Evolutionary conservation across 2,888 invertebrate species (phyloP).

Genomic region (Halocaridina rubra): DNA sequence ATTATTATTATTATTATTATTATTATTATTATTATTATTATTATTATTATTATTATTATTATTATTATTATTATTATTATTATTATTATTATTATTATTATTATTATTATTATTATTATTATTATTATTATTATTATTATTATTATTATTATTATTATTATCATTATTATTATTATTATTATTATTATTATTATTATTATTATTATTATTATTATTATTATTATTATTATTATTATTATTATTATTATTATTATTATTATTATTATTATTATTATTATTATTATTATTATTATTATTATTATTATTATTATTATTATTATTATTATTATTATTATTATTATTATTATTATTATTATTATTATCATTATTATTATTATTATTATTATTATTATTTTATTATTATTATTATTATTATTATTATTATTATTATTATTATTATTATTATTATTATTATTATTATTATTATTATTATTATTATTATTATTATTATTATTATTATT

Average conservation of each 20-base stretch:
- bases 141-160: background rate
- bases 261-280: conserved; percentile 6
- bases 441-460: background rate
- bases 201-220: background rate
- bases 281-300: conserved; percentile 11
- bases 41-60: conserved; percentile 9
- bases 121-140: background rate
- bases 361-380: conserved; percentile 3
- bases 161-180: background rate
- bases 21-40: background rate
- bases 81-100: background rate
- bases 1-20: conserved; percentile 7
- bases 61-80: background rate
- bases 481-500: background rate
- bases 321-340: background rate
- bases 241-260: conserved; percentile 2
- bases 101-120: background rate
- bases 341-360: background rate
- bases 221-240: conserved; percentile 2
- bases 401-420: background rate
- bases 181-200: background rate
- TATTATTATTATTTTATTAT: background rate
- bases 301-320: background rate
- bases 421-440: background rate
- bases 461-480: background rate